Evolutionary conservation across 2,113 vertebrate genomes (phyloP).

Genomic region (Neodon shergylaensis): DNA sequence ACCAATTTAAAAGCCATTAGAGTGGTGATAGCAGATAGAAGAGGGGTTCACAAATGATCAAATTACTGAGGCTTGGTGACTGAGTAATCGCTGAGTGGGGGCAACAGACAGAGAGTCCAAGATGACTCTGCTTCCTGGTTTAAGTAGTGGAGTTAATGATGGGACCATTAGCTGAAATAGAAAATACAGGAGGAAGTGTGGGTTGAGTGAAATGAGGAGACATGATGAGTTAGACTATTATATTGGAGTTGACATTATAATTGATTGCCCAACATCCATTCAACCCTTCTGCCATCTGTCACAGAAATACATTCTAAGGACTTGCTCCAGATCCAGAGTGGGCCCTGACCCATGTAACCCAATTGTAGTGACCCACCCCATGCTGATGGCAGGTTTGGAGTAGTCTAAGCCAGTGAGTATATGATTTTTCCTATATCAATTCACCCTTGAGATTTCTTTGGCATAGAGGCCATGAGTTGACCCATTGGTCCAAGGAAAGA

Average conservation of each 20-base stretch:
- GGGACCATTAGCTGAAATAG: neutral
- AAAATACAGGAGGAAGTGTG: neutral
- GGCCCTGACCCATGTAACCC: neutral
- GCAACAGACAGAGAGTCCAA: neutral
- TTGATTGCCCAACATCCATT: neutral
- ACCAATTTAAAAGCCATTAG: slow-evolving; percentile 31
- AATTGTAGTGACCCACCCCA: neutral
- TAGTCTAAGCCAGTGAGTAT: neutral
- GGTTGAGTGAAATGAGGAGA: neutral
- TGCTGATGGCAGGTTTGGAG: neutral
- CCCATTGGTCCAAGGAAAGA: neutral
- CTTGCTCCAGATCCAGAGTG: slow-evolving; percentile 14
- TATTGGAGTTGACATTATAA: slow-evolving; percentile 15
- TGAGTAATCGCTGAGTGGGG: neutral
- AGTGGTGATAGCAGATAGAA: neutral
- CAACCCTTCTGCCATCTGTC: slow-evolving; percentile 36
- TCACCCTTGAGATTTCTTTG: neutral
- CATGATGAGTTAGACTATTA: neutral
- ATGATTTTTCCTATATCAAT: neutral
- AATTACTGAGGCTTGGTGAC: neutral
- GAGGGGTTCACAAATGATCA: neutral
- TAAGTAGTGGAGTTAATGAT: neutral
- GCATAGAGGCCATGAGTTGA: neutral
- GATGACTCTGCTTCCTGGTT: slow-evolving; percentile 6
- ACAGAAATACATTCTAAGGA: neutral